Base-by-base conservation (phyloP, 2,888 invertebrate species). In the Ormyrus thymus region DNA sequence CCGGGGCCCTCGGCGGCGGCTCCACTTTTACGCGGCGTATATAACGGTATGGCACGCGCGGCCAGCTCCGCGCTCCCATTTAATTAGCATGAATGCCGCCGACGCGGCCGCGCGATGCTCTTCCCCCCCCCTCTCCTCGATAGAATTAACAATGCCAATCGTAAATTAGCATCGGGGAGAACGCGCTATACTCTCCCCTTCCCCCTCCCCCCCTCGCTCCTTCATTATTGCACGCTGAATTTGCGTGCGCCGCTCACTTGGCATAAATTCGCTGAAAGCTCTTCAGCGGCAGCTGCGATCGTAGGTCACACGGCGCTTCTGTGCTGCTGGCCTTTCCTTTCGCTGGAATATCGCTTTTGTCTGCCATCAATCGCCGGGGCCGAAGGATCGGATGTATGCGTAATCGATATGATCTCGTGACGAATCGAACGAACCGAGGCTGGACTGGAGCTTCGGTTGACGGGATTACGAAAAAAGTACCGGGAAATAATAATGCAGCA, bases 81-180 rank as follows among this genome's bases (percentile, higher is more conserved):
- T 69, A 69, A 56, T 69, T 69, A 56, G 13, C 69, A 15, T 69
- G 56, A 43, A 13, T 55, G 45, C 56, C 45, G 7, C 50, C 8
- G 7, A 29, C 29, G 29, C 50, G 7, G n/a, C 61, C 45, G 50
- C 51, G 15, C 8, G 6, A 10, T 13, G 9, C 53, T 13, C 45
- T 50, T 1, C 11, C 7, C 43, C 6, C 5, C 11, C 9, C 62
- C 3, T 13, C 43, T 6, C 0, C 15, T 15, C 10, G 15, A 15
- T 43, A 43, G 56, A 55, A 74, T 74, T 58, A 29, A 65, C 65
- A 56, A 65, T 50, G 74, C 15, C 65, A 74, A 48, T 65, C 58
- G 65, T 74, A 66, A 66, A 74, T 74, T 65, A 74, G 50, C 74
- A 66, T 65, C 61, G 61, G 43, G 43, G 43, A 68, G n/a, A 10